phyloP scores from a whole-genome alignment of 2,888 invertebrate species.

The Caenorhabditis sp. region DNA sequence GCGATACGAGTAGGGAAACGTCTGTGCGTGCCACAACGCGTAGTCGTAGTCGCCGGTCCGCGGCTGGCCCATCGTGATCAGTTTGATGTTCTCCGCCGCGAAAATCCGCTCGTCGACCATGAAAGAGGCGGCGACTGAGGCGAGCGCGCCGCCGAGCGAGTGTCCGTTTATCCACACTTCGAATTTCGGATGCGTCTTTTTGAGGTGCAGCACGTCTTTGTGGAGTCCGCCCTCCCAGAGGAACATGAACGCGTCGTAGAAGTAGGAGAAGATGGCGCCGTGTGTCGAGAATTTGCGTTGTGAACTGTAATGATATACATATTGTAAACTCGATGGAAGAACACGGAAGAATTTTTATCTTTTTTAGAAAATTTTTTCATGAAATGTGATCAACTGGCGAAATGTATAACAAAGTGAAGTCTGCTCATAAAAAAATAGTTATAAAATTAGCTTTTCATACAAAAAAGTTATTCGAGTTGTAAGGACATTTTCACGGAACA shows the following conservation, averaged over 20 bases:
- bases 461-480: too few relatives aligned
- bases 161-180: conserved; percentile 61
- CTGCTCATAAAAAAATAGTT: too few relatives aligned
- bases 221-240: conserved; percentile 56
- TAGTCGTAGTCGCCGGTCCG: conserved; percentile 60
- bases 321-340: too few relatives aligned
- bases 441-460: too few relatives aligned
- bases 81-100: conserved; percentile 43
- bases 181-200: conserved; percentile 49
- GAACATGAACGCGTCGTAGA: conserved; percentile 60
- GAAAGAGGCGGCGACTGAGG: conserved; percentile 58
- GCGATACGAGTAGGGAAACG: conserved; percentile 58
- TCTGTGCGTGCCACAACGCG: conserved; percentile 58
- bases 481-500: too few relatives aligned
- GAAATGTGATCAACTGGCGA: neutral
- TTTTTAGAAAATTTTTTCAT: too few relatives aligned
- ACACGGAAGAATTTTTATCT: too few relatives aligned
- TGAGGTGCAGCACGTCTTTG: conserved; percentile 31
- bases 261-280: conserved; percentile 59
- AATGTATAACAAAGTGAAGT: too few relatives aligned
- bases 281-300: conserved; percentile 32
- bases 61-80: conserved; percentile 69
- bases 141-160: conserved; percentile 64
- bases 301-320: too few relatives aligned
- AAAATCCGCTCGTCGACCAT: conserved; percentile 39